Evolutionary conservation across 2,113 vertebrate genomes (phyloP), one percentile per base, ranked within the genome.

Genomic region (Tychaedon coryphoeus): DNA sequence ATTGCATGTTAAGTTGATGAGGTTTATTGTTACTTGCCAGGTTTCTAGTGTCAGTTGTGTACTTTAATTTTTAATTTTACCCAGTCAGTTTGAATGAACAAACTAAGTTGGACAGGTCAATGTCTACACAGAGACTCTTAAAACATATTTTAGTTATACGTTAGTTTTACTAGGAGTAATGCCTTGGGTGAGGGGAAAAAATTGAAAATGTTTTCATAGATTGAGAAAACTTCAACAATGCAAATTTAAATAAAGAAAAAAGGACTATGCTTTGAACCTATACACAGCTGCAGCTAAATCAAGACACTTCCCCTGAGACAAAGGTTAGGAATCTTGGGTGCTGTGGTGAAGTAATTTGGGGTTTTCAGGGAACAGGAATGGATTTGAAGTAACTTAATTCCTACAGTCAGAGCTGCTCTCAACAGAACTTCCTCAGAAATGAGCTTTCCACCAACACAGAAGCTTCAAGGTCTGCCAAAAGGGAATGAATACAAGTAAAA

Each of bases 1-100:
- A 86, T 26, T 88, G 85, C 71, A 96, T 58, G 62, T 70, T 90
- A 96, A 86, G 64, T 70, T 69, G 75, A 94, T 82, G 88, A 86
- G 92, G 92, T 88, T 93, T 97, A 94, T 76, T 73, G 90, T 96
- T 96, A 97, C 94, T 58, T 80, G 82, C 42, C 88, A 80, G 92
- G 96, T 96, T 95, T 93, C 92, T 87, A 90, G 72, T 94, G 75
- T 80, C 94, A 25, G 31, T 62, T 88, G 92, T 73, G 33, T 72
- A 26, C 85, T 72, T 95, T 79, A 73, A 94, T 78, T 94, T 89
- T 94, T 94, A 75, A 95, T 94, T 83, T 83, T 79, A 78, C 12
- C 61, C n/a, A 91, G 71, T 14, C n/a, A 47, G 73, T 73, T 65
- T 57, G 81, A 93, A 95, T 61, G 54, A 81, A 82, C 31, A 78